Evolutionary conservation across 2,113 vertebrate genomes (phyloP), one percentile per base, ranked within the genome.

Genomic region (Ctenodactylus gundi): DNA sequence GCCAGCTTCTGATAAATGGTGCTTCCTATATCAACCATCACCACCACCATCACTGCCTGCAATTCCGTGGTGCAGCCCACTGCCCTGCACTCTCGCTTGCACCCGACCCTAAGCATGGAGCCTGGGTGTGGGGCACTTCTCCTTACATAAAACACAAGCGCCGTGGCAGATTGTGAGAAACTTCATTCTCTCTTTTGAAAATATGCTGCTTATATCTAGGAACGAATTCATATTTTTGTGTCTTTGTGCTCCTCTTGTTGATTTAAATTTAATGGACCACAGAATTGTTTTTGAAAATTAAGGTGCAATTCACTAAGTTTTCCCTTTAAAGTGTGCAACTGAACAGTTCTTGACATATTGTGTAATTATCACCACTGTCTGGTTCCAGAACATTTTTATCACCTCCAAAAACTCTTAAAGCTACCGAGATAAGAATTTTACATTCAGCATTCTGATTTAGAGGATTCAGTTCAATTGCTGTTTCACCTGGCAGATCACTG

Each of bases 391-490:
- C 3, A 46, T n/a, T 75, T 21, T 23, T n/a, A 68, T 23, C 29
- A 49, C 2, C 11, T 27, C 17, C 53, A 2, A 1, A 14, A 83
- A 67, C 29, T 84, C 11, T 60, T 80, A 0, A 29, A 94, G 51
- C 1, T 23, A 88, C 17, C 86, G 31, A n/a, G 2, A 92, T 78
- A 57, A 58, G 57, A 82, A 91, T 82, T 95, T 89, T 77, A 31
- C 29, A 27, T 41, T 72, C 17, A 70, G 13, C 6, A 80, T 84
- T 70, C 0, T 0, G 41, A 76, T 8, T 90, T 0, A 46, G 90
- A 39, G 36, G 8, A 81, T 92, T 90, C 72, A 62, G 64, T 60
- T 89, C 36, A 82, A 55, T 57, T 88, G 55, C 14, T 68, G 27
- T 75, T 68, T 55, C 25, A 65, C 13, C 7, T 53, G 27, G 17